These are phyloP conservation scores for Monodelphis domestica DNA, from an alignment of 2,797 vertebrate species.

Conservation along the genomic window DNA sequence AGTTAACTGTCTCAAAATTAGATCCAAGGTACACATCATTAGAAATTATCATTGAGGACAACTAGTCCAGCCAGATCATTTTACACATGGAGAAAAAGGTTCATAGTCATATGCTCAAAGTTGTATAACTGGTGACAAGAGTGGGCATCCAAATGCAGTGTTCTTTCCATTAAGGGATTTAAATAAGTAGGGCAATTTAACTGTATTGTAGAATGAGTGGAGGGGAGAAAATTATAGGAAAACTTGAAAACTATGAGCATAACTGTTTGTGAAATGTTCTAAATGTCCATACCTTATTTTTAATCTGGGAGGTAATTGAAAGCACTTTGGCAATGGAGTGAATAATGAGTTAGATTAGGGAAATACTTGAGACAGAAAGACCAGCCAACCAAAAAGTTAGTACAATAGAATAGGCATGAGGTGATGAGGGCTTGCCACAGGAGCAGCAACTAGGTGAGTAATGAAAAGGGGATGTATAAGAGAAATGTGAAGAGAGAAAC, in stretches of 20 bases:
- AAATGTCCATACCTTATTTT: not conserved
- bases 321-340: not conserved
- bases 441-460: not conserved
- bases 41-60: not conserved
- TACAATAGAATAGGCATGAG: not conserved
- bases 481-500: not conserved
- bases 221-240: not conserved
- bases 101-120: not conserved
- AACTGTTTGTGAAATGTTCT: not conserved
- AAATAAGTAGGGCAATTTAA: not conserved
- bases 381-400: not conserved
- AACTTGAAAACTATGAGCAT: not conserved
- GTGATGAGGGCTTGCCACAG: not conserved
- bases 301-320: not conserved
- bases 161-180: not conserved
- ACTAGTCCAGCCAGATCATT: not conserved
- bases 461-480: not conserved
- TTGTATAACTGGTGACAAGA: not conserved
- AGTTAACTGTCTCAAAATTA: not conserved
- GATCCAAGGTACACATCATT: not conserved
- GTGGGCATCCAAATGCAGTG: not conserved
- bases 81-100: not conserved
- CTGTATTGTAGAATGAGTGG: not conserved
- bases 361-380: not conserved
- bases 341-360: not conserved